Evolutionary conservation across 2,888 invertebrate species (phyloP).

Genomic region (Drosophila parthenogenetica): DNA sequence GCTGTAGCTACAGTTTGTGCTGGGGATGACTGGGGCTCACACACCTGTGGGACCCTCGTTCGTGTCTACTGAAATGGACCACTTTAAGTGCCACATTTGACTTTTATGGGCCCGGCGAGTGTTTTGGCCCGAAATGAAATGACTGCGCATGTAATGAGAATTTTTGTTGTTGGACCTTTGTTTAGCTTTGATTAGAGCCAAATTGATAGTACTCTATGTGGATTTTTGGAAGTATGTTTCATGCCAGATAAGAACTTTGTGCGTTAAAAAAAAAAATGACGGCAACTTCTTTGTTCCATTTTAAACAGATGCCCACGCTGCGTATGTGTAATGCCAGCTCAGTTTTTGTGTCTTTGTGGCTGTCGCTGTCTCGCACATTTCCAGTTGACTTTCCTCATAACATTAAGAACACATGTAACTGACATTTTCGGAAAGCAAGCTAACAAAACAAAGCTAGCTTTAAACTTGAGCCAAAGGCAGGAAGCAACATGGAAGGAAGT

Average conservation of each 20-base stretch:
- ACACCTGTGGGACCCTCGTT: constrained; percentile 71
- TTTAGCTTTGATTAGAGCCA: constrained; percentile 71
- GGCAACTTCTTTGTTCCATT: constrained; percentile 2
- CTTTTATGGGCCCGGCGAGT: constrained; percentile 65
- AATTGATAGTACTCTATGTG: constrained; percentile 17
- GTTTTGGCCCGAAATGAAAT: constrained; percentile 60
- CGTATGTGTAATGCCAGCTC: constrained; percentile 28
- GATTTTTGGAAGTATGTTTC: constrained; percentile 17
- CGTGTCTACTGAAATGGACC: constrained; percentile 63
- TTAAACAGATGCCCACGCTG: constrained; percentile 13
- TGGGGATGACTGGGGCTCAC: not conserved
- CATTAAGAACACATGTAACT: constrained; percentile 66
- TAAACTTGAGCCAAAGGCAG: constrained; percentile 31
- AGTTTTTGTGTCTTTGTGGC: not conserved
- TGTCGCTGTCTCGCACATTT: constrained; percentile 28
- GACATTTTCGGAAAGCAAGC: constrained; percentile 57
- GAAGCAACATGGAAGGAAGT: constrained; percentile 16
- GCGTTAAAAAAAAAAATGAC: not conserved
- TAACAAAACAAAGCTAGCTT: constrained; percentile 41
- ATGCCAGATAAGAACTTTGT: constrained; percentile 34
- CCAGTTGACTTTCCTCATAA: constrained; percentile 59
- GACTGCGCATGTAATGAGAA: constrained; percentile 68
- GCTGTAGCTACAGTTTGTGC: not conserved
- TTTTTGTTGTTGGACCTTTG: constrained; percentile 53
- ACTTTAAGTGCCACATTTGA: constrained; percentile 77